These are phyloP conservation scores for Fistularia tabacaria DNA, from an alignment of 2,797 vertebrate species.

Conservation along the genomic window DNA sequence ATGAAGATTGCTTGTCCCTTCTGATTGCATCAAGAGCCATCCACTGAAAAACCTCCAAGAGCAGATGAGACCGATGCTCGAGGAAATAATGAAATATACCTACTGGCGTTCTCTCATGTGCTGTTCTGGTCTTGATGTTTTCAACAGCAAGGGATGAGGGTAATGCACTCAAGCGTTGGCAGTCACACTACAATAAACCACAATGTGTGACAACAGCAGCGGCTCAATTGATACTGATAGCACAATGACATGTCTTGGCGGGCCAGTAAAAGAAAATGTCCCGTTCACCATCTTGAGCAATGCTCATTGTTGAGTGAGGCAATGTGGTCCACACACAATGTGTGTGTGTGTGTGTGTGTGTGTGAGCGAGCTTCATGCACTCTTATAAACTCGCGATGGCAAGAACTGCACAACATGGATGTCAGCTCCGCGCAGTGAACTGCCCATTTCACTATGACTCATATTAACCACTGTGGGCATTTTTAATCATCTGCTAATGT, in stretches of 20 bases:
- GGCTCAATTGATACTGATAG: slow-evolving; percentile 59
- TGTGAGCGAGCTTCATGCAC: background rate
- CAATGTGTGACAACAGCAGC: slow-evolving; percentile 38
- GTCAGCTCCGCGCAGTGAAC: background rate
- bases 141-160: slow-evolving; percentile 28
- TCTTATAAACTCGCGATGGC: too few relatives aligned
- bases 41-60: background rate
- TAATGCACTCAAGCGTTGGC: slow-evolving; percentile 40
- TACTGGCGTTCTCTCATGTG: slow-evolving; percentile 30
- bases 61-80: background rate
- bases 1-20: slow-evolving; percentile 21
- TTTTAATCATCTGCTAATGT: slow-evolving; percentile 2
- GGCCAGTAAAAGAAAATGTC: slow-evolving; percentile 57
- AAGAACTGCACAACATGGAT: too few relatives aligned
- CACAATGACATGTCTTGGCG: slow-evolving; percentile 64
- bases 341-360: slow-evolving; percentile 10
- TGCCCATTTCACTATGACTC: slow-evolving; percentile 22
- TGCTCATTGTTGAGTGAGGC: slow-evolving; percentile 26
- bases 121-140: slow-evolving; percentile 32
- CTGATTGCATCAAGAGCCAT: slow-evolving; percentile 4
- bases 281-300: slow-evolving; percentile 20
- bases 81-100: slow-evolving; percentile 31
- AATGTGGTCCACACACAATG: slow-evolving; percentile 16
- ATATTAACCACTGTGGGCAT: slow-evolving; percentile 15
- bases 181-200: slow-evolving; percentile 54